Evolutionary conservation across 2,797 vertebrate genomes (phyloP), one percentile per base, ranked within the genome.

Genomic region (Myripristis jacobus): DNA sequence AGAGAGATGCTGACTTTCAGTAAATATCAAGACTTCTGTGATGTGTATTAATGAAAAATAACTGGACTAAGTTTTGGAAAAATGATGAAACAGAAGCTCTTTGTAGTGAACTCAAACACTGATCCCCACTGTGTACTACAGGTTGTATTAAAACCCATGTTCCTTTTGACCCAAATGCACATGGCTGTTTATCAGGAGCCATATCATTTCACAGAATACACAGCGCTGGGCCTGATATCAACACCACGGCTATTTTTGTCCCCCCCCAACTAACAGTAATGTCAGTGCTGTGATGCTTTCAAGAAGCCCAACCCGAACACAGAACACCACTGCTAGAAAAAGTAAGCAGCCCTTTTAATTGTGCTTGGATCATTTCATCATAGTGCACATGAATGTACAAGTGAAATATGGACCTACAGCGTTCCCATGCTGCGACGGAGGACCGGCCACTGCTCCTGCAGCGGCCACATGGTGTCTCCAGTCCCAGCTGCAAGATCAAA

Each of bases 311-410:
- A n/a, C 18, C 13, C 12, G 29, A 50, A 73, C 18, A 43, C 18
- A 51, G 36, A 73, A 66, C 38, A 27, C 0, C 4, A 55, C 4
- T 27, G 25, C 61, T 9, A 38, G 15, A 55, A 53, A 41, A 66
- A 9, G 15, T 70, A 1, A 74, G 19, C 38, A 67, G 72, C 63
- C 21, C 43, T 76, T 77, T 70, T 3, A 24, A 4, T 70, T 68
- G 48, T 54, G 44, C 7, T 61, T 54, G 3, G 4, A 64, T 54
- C 43, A 22, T 4, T 52, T 65, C 59, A 62, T 31, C 12, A 16
- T 25, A 36, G 38, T 75, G 34, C 47, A 50, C 6, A 51, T 54
- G 5, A 53, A 36, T n/a, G 55, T 18, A 55, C n/a, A 3, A 1
- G 22, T 21, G 54, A 56, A 34, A 5, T 63, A 19, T 48, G 15